Conservation (phyloP, 1,140 invertebrate genomes). For the Camponotus pennsylvanicus region DNA sequence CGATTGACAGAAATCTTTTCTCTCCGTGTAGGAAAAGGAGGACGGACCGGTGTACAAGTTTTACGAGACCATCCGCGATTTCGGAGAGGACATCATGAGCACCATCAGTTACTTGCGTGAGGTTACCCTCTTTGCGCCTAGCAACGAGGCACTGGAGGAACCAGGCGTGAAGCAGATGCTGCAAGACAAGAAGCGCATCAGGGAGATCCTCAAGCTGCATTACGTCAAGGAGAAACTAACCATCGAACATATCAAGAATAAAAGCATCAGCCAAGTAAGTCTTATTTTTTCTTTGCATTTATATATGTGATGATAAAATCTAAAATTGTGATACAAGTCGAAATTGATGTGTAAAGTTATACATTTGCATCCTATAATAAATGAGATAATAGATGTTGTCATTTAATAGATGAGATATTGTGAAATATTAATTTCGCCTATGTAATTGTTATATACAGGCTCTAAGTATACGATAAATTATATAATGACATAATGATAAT, state of each 20-base stretch:
- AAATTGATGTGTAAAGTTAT: background rate
- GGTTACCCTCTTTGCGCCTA: constrained; percentile 95
- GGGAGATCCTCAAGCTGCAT: constrained; percentile 93
- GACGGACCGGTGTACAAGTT: constrained; percentile 94
- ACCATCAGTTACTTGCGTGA: constrained; percentile 90
- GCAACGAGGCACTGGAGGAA: constrained; percentile 93
- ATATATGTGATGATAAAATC: background rate
- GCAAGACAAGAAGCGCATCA: constrained; percentile 89
- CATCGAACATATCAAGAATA: constrained; percentile 91
- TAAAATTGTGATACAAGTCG: background rate
- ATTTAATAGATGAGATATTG: background rate
- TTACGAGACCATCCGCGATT: constrained; percentile 92
- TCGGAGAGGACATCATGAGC: constrained; percentile 91
- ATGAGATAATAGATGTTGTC: background rate
- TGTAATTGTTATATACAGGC: background rate
- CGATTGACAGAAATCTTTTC: constrained; percentile 72
- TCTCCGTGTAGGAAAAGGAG: constrained; percentile 89
- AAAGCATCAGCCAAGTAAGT: constrained; percentile 90
- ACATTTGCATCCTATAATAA: background rate
- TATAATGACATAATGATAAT: background rate
- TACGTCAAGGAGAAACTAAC: constrained; percentile 91
- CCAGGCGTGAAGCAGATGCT: constrained; percentile 90
- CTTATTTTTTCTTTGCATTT: background rate
- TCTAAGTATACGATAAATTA: background rate
- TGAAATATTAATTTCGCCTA: background rate